Evolutionary conservation across 2,113 vertebrate species (phyloP).

Genomic region (Ciconia maguari): DNA sequence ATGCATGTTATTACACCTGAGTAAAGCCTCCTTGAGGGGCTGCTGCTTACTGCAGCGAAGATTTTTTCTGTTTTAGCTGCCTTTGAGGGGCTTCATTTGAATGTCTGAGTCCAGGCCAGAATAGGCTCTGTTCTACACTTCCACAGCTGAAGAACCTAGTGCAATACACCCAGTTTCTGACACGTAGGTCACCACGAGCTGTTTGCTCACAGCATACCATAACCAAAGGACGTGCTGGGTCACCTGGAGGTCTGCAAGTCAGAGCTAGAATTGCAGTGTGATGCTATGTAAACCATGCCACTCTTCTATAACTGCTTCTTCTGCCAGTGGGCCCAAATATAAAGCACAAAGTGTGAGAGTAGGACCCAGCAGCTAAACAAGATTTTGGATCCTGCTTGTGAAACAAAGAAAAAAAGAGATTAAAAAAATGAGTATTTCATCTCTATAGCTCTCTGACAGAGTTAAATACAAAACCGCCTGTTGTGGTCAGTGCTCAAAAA

Average conservation of each 20-base stretch:
- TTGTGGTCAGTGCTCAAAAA: not conserved
- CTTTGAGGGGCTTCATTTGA: not conserved
- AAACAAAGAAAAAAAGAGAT: not conserved
- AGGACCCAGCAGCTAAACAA: not conserved
- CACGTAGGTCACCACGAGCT: fast-evolving
- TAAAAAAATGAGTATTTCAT: not conserved
- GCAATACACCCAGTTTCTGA: not conserved
- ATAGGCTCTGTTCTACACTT: not conserved
- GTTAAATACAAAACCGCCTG: not conserved
- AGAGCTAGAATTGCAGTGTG: not conserved
- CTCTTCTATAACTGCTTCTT: not conserved
- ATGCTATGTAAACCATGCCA: not conserved
- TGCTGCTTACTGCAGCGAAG: not conserved
- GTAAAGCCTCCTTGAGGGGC: not conserved
- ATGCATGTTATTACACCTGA: not conserved
- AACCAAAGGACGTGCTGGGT: not conserved
- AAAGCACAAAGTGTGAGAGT: not conserved
- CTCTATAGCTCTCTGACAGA: not conserved
- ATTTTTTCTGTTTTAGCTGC: not conserved
- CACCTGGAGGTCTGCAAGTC: not conserved
- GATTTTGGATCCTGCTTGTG: not conserved
- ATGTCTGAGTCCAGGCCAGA: not conserved
- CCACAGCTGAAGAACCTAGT: not conserved
- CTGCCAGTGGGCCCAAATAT: not conserved
- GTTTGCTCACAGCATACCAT: not conserved